Evolutionary conservation across 1,140 invertebrate species (phyloP), one percentile per base, ranked within the genome.

Genomic region (Sarcophaga peregrina): DNA sequence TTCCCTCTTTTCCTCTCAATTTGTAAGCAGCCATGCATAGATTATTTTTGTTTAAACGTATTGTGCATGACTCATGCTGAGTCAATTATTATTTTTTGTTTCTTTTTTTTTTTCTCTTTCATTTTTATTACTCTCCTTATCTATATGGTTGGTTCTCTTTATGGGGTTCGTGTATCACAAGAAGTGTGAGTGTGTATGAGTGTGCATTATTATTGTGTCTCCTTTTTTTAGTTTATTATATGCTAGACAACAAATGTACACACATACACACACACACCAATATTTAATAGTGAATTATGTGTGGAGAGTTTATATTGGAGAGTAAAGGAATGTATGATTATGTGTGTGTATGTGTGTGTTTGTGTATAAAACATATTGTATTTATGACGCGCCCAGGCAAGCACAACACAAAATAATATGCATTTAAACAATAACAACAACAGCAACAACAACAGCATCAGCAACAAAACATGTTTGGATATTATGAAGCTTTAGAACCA

Each of bases 361-460:
- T 37, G 62, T 20, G 62, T 68, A 20, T 15, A n/a, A 5, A 20
- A 68, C 62, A 68, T 68, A 68, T 68, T 68, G 62, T 68, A 68
- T 68, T 68, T 68, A 68, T 68, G 62, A 68, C 62, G 62, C 62
- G 62, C 62, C 62, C 62, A 68, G 62, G 62, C 62, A 68, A 68
- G 62, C 62, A 68, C 20, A 68, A 68, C 62, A 25, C 62, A 4
- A 37, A 37, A 37, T 37, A 37, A 37, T 37, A 37, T 37, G 25
- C 25, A 37, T 37, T 37, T 37, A 37, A 37, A 37, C 25, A 37
- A 37, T 4, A 37, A 37, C 25, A 37, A 37, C 25, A 37, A 37
- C 25, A 37, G 4, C 25, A 37, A 4, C 4, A 37, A 37, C 25
- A 37, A 37, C n/a, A n/a, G n/a, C n/a, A n/a, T n/a, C n/a, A 37